A percentile compares a stretch with the other conserved stretches of the same genome.
These are phyloP conservation scores for Phycodurus eques DNA, from an alignment of 2,113 vertebrate species.

Conservation along the genomic window DNA sequence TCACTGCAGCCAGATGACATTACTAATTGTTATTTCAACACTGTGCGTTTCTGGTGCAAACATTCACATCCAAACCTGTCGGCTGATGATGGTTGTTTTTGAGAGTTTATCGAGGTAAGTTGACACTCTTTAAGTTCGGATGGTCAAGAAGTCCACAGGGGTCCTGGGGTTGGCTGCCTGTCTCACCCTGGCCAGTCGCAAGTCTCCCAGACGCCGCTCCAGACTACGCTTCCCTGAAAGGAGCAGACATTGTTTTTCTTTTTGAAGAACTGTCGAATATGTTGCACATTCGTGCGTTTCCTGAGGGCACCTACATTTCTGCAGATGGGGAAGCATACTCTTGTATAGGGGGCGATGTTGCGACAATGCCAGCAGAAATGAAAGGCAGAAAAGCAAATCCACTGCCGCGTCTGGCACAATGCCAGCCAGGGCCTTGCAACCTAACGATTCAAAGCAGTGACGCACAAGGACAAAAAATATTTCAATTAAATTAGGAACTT, in stretches of 20 bases:
- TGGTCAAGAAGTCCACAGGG: slow-evolving; percentile 62
- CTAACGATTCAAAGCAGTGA: slow-evolving; percentile 18
- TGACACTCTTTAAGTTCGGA: slow-evolving; percentile 33
- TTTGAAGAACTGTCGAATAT: not conserved
- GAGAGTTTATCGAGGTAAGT: not conserved
- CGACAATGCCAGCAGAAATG: slow-evolving; percentile 61
- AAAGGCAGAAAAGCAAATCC: slow-evolving; percentile 70
- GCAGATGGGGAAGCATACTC: slow-evolving; percentile 55
- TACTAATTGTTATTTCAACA: slow-evolving; percentile 2
- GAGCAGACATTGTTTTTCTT: not conserved
- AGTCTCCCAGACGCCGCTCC: slow-evolving; percentile 47
- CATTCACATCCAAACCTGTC: not conserved
- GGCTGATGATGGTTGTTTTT: not conserved
- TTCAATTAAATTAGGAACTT: not conserved
- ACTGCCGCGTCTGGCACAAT: slow-evolving; percentile 66
- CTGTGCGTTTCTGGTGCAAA: not conserved
- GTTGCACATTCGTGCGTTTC: not conserved
- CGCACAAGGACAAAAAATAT: not conserved
- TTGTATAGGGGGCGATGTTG: slow-evolving; percentile 54
- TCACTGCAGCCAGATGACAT: not conserved
- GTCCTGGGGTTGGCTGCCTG: slow-evolving; percentile 60
- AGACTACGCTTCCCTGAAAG: slow-evolving; percentile 61
- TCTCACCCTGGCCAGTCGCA: slow-evolving; percentile 62
- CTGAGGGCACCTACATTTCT: slow-evolving; percentile 55
- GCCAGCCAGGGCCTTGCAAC: slow-evolving; percentile 36